Evolutionary conservation across 2,888 invertebrate species (phyloP), one percentile per base, ranked within the genome.

Genomic region (Heliconius aoede): DNA sequence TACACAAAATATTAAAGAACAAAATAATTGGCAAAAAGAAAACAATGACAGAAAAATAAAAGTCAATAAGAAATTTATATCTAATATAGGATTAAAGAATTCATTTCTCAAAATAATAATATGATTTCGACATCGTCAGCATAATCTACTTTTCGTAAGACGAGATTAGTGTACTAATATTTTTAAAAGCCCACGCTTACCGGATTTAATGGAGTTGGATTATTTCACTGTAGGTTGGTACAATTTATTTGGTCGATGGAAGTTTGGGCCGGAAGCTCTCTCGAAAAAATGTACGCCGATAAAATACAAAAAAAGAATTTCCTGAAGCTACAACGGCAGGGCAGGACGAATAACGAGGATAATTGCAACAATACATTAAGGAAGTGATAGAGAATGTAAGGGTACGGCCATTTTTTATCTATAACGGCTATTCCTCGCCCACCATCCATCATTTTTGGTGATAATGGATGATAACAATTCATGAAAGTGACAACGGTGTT

Each of bases 161-260:
- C 69, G 83, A 88, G 90, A 91, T 91, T 90, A 91, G 88, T 87
- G 84, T 79, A 86, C 90, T 90, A 91, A 91, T 91, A 90, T 91
- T 89, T 89, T 73, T 91, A 89, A 92, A 91, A 91, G 91, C 91
- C 85, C 89, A 67, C 61, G 89, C 87, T 85, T 87, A 88, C 87
- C 84, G 84, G 89, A 89, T 91, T 92, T 92, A 92, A 90, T 91
- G 90, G 90, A 89, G 88, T 89, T 81, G 87, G 91, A 90, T 90
- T 86, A 87, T 86, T 86, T 84, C 84, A 84, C 84, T 86, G 83
- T 84, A 88, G 90, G 89, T 87, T 81, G 82, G 86, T 86, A 90
- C 89, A 90, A 92, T 91, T 91, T 91, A 91, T 91, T 86, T 86
- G 84, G 84, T 83, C 82, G 86, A 89, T 83, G 82, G 81, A 78